Conservation (phyloP, 2,113 vertebrate species). For the Pyrgilauda ruficollis region DNA sequence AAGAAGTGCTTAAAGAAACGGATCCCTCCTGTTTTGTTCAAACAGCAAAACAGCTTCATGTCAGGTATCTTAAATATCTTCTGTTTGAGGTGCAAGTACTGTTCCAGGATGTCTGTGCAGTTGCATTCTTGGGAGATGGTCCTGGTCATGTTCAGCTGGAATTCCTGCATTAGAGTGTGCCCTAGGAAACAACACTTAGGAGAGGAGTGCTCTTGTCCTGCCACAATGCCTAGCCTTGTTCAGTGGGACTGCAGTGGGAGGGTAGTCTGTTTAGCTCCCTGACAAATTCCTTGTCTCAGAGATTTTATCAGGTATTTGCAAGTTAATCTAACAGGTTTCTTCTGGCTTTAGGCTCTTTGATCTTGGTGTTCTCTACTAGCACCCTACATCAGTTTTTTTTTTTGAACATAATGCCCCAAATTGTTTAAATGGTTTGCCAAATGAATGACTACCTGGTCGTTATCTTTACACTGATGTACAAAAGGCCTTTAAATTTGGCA, state of each 20-base stretch:
- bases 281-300: background rate
- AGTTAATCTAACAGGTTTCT: background rate
- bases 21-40: slow-evolving; percentile 98
- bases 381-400: background rate
- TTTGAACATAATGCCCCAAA: background rate
- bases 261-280: background rate
- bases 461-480: background rate
- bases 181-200: background rate
- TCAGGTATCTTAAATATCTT: slow-evolving; percentile 77
- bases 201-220: background rate
- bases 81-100: background rate
- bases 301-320: background rate
- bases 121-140: background rate
- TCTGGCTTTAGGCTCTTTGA: background rate
- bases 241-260: background rate
- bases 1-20: slow-evolving; percentile 96
- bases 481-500: background rate
- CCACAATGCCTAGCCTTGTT: background rate
- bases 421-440: background rate
- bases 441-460: background rate
- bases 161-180: background rate
- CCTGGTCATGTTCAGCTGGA: background rate
- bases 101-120: background rate
- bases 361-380: background rate
- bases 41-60: slow-evolving; percentile 93